phyloP scores from a whole-genome alignment of 2,113 vertebrate genomes.

The Gadus macrocephalus region DNA sequence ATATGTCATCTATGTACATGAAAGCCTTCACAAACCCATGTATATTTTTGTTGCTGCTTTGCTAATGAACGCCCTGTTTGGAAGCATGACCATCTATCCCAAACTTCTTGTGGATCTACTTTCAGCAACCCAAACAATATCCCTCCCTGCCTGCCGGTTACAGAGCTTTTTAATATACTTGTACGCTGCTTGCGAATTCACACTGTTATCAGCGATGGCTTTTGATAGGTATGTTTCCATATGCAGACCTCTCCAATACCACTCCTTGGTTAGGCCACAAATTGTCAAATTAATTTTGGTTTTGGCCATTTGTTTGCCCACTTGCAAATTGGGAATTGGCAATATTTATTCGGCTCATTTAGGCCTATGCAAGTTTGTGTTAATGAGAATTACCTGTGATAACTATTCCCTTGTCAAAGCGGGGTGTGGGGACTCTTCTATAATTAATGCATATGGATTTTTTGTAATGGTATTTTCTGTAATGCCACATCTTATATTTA shows the following conservation, averaged over 20 bases:
- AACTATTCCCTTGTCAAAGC: not conserved
- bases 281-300: not conserved
- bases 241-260: not conserved
- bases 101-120: constrained; percentile 4
- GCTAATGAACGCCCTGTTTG: not conserved
- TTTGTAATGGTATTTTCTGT: not conserved
- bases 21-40: constrained; percentile 5
- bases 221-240: constrained; percentile 13
- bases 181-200: not conserved
- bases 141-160: not conserved
- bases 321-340: not conserved
- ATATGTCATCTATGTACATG: not conserved
- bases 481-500: not conserved
- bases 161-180: not conserved
- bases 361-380: not conserved
- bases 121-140: not conserved
- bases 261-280: not conserved
- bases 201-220: not conserved
- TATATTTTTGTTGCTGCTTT: constrained; percentile 6
- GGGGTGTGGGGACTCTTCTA: not conserved
- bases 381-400: not conserved
- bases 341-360: not conserved
- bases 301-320: not conserved
- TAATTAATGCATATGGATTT: not conserved
- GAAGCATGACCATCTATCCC: not conserved